Conservation (phyloP, 2,113 vertebrate species). For the Eupsittula cactorum region DNA sequence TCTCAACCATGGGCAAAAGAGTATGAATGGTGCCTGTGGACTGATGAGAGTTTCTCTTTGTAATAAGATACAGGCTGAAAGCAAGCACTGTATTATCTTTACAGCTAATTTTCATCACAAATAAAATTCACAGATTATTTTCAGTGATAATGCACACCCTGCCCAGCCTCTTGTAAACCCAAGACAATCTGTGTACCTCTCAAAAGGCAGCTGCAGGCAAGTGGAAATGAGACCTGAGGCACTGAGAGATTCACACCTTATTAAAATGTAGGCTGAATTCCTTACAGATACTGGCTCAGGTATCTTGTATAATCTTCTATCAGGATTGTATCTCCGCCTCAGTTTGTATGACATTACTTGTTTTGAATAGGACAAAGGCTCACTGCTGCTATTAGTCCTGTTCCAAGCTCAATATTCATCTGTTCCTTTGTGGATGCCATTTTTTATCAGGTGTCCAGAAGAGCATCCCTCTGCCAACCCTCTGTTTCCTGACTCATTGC, state of each 20-base stretch:
- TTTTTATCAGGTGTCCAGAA: constrained; percentile 75
- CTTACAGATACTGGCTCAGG: constrained; percentile 39
- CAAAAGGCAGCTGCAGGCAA: background rate
- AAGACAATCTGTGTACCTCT: background rate
- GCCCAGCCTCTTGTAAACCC: background rate
- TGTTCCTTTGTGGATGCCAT: constrained; percentile 73
- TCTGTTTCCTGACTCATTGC: constrained; percentile 52
- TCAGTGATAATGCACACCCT: background rate
- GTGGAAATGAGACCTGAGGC: background rate
- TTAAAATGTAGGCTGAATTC: constrained; percentile 55
- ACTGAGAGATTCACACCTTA: background rate
- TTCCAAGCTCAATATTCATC: constrained; percentile 71
- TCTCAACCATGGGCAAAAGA: background rate
- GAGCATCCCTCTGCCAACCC: constrained; percentile 63
- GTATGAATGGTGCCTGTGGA: background rate
- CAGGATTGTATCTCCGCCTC: constrained; percentile 73
- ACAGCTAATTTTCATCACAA: background rate
- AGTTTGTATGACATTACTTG: constrained; percentile 72
- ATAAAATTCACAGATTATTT: background rate
- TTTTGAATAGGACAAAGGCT: constrained; percentile 72
- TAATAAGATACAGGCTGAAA: background rate
- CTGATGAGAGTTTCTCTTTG: background rate
- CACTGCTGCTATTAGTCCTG: constrained; percentile 55
- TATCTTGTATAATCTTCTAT: constrained; percentile 79
- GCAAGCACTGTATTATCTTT: background rate